Percentiles rank a stretch among this genome's conserved stretches.
phyloP scores from a whole-genome alignment of 2,888 invertebrate species.

The Drosophila kanekoi region DNA sequence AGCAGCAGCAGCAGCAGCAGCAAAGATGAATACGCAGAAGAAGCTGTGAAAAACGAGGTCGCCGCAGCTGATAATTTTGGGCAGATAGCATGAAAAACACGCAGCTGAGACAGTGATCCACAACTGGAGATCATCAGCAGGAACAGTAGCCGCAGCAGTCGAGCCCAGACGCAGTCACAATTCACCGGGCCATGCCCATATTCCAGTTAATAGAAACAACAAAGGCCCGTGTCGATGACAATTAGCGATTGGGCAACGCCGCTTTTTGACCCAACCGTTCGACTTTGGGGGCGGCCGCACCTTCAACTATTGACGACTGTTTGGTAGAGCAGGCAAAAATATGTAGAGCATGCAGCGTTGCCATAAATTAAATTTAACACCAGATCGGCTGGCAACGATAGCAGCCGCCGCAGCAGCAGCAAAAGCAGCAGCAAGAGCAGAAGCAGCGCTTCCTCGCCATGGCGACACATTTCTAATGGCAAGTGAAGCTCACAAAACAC shows the following conservation, averaged over 20 bases:
- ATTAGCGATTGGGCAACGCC: conserved; percentile 71
- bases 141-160: conserved; percentile 22
- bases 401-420: conserved; percentile 16
- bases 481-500: conserved; percentile 63
- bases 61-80: conserved; percentile 73
- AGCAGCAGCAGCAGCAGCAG: conserved; percentile 30
- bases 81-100: conserved; percentile 69
- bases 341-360: conserved; percentile 80
- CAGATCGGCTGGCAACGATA: conserved; percentile 72
- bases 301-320: conserved; percentile 43
- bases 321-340: conserved; percentile 55
- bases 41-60: conserved; percentile 61
- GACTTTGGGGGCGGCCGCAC: conserved; percentile 37
- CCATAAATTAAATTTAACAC: conserved; percentile 82
- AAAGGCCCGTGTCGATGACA: conserved; percentile 77
- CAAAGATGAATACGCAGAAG: conserved; percentile 38
- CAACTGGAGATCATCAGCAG: conserved; percentile 61
- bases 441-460: conserved; percentile 25
- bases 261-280: conserved; percentile 49
- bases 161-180: conserved; percentile 18
- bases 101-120: conserved; percentile 27
- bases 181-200: conserved; percentile 60
- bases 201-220: conserved; percentile 60
- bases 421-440: neutral
- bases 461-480: conserved; percentile 73